A percentile compares a stretch with the other conserved stretches of the same genome.
Evolutionary conservation across 64 coral and sea anemone genomes (phyloP).

Genomic region (Stylophora pistillata): DNA sequence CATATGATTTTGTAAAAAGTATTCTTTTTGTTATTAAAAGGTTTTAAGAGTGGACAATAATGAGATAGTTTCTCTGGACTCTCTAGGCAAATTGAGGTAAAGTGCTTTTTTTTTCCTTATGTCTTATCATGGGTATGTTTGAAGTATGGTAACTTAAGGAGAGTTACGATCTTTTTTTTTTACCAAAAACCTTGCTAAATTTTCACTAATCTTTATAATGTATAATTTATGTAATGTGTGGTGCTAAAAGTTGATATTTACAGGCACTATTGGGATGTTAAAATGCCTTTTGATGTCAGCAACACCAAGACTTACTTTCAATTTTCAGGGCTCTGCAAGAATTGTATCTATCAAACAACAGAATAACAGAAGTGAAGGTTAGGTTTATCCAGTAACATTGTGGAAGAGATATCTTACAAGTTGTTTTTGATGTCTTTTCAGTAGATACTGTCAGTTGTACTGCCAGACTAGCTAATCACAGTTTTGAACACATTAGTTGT

Average conservation of each 20-base stretch:
- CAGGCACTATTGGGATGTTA: background rate
- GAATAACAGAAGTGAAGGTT: slow-evolving; percentile 50
- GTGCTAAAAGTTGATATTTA: background rate
- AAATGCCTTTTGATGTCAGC: background rate
- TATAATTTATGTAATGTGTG: too few species aligned
- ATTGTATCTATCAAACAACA: slow-evolving; percentile 56
- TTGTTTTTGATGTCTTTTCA: too few species aligned
- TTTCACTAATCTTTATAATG: too few species aligned
- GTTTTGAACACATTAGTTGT: too few species aligned
- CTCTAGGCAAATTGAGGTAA: slow-evolving; percentile 71
- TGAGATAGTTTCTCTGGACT: slow-evolving; percentile 42
- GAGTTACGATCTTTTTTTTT: background rate
- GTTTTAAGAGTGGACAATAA: slow-evolving; percentile 75
- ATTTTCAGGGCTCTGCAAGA: slow-evolving; percentile 48
- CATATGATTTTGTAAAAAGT: background rate
- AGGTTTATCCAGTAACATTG: background rate
- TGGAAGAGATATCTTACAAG: background rate
- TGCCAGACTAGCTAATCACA: too few species aligned
- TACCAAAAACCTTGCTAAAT: too few species aligned
- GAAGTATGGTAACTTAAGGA: background rate
- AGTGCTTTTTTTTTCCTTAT: background rate
- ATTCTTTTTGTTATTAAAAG: slow-evolving; percentile 14
- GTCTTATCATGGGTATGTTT: too few species aligned
- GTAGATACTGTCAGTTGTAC: too few species aligned
- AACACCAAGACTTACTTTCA: background rate